Conservation (phyloP, 2,888 invertebrate genomes). For the Caenorhabditis virilis region DNA sequence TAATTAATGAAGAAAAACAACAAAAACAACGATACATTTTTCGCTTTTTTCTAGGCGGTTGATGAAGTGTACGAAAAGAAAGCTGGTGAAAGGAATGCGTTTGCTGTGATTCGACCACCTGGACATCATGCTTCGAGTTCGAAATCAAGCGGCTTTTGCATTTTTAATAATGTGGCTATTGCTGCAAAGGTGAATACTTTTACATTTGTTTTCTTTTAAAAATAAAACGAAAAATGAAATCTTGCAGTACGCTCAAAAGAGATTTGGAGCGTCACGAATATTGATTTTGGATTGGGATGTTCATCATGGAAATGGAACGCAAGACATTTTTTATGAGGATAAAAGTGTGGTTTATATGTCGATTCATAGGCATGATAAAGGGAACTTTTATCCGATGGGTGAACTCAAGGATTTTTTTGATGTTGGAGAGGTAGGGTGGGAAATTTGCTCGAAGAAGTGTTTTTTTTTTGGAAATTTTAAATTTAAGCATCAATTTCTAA, state of each 20-base stretch:
- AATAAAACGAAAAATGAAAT: neutral
- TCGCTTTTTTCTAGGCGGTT: constrained; percentile 22
- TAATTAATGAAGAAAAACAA: too few species aligned
- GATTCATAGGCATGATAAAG: constrained; percentile 92
- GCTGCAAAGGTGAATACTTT: constrained; percentile 78
- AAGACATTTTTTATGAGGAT: constrained; percentile 42
- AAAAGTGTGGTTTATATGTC: constrained; percentile 76
- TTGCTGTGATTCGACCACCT: constrained; percentile 25
- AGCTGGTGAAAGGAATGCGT: constrained; percentile 20
- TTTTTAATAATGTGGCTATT: constrained; percentile 96
- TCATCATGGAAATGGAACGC: constrained; percentile 61
- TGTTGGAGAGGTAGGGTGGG: constrained; percentile 67
- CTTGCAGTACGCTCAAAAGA: constrained; percentile 34
- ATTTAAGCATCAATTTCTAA: too few species aligned
- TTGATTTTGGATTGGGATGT: constrained; percentile 91
- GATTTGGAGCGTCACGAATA: constrained; percentile 73
- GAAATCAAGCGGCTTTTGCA: constrained; percentile 82
- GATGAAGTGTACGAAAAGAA: constrained; percentile 13
- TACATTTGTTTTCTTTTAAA: neutral
- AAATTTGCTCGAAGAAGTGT: neutral
- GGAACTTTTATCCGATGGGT: constrained; percentile 86
- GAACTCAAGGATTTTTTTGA: constrained; percentile 63
- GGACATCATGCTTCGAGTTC: constrained; percentile 86
- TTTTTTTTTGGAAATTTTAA: neutral
- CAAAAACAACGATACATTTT: too few species aligned